These are phyloP conservation scores for Cremastinae sp. DNA, from an alignment of 2,888 invertebrate genomes.

Conservation along the genomic window DNA sequence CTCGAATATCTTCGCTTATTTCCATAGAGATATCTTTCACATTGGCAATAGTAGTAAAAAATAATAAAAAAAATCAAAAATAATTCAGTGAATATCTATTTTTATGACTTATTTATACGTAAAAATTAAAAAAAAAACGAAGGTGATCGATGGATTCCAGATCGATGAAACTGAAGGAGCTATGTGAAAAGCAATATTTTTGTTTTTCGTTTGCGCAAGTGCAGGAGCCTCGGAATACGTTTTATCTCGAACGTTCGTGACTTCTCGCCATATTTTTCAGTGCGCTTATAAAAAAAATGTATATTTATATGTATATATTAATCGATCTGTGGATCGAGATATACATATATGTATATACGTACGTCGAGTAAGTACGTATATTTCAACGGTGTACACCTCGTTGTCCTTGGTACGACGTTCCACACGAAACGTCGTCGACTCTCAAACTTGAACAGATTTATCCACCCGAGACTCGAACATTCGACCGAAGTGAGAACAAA, in stretches of 20 bases:
- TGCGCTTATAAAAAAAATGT: neutral
- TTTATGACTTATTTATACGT: neutral
- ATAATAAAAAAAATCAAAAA: conserved; percentile 1
- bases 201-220: conserved; percentile 5
- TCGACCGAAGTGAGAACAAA: too few species aligned
- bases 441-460: neutral
- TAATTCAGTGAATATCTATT: neutral
- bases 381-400: conserved; percentile 45
- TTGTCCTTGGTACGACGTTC: conserved; percentile 49
- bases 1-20: neutral
- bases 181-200: too few species aligned
- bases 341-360: neutral
- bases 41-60: neutral
- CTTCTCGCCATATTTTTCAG: neutral
- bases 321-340: neutral
- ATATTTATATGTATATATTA: conserved; percentile 5
- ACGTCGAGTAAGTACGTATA: conserved; percentile 8
- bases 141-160: neutral
- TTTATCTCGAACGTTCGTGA: conserved; percentile 4
- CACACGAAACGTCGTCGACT: conserved; percentile 21
- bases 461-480: too few species aligned
- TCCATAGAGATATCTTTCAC: neutral
- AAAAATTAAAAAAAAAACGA: neutral
- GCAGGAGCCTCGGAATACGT: neutral
- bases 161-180: neutral